Evolutionary conservation across 2,113 vertebrate genomes (phyloP).

Genomic region (Ursus arctos): DNA sequence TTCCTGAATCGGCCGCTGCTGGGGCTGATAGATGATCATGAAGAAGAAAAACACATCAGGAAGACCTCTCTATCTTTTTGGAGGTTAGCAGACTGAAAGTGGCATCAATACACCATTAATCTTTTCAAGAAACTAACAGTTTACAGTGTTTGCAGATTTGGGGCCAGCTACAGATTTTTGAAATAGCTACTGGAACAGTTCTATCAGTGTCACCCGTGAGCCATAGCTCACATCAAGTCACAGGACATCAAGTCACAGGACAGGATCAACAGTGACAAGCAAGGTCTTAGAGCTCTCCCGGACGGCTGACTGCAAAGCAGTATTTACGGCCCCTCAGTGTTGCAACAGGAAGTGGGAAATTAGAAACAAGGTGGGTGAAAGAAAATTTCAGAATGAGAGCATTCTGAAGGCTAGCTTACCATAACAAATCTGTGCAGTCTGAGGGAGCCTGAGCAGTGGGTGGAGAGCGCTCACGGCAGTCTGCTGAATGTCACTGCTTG

Average conservation of each 20-base stretch:
- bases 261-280: background rate
- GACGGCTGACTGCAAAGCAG: background rate
- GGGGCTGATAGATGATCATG: slow-evolving; percentile 76
- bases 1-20: slow-evolving; percentile 39
- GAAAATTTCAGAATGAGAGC: background rate
- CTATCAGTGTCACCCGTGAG: slow-evolving; percentile 58
- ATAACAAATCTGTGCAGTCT: background rate
- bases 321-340: slow-evolving; percentile 2
- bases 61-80: slow-evolving; percentile 74
- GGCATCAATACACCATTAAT: slow-evolving; percentile 74
- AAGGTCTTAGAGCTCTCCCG: slow-evolving; percentile 24
- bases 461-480: background rate
- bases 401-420: background rate
- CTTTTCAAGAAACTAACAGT: slow-evolving; percentile 71
- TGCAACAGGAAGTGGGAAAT: background rate
- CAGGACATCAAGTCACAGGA: slow-evolving; percentile 1
- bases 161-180: slow-evolving; percentile 59
- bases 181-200: slow-evolving; percentile 53
- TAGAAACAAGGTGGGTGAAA: slow-evolving; percentile 10
- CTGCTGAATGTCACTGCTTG: background rate
- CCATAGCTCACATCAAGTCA: slow-evolving; percentile 23
- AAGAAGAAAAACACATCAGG: slow-evolving; percentile 68
- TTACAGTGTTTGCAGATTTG: slow-evolving; percentile 75
- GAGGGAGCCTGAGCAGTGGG: background rate
- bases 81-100: slow-evolving; percentile 77